A percentile compares a stretch with the other conserved stretches of the same genome.
phyloP scores from a whole-genome alignment of 2,888 invertebrate species.

The Scaptomyza parva region DNA sequence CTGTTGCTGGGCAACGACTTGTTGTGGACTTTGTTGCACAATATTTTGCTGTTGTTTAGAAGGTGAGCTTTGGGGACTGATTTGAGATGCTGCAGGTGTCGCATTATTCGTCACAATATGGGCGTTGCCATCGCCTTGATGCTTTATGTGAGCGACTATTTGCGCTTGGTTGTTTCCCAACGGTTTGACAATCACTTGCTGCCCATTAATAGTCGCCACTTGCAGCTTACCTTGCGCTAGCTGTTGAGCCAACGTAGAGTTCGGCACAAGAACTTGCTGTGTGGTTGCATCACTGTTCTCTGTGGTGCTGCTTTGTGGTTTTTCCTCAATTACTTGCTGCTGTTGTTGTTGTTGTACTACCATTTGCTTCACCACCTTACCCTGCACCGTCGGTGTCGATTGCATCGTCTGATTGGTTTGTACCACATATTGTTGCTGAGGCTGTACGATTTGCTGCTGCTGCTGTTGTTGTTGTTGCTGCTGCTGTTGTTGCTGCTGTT shows the following conservation, averaged over 20 bases:
- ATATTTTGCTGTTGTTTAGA: slow-evolving; percentile 50
- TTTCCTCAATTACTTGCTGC: slow-evolving; percentile 62
- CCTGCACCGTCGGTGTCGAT: slow-evolving; percentile 60
- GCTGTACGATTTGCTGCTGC: slow-evolving; percentile 72
- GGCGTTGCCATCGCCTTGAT: slow-evolving; percentile 86
- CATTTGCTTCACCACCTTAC: slow-evolving; percentile 75
- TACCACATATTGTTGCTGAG: slow-evolving; percentile 78
- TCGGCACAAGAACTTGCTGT: slow-evolving; percentile 91
- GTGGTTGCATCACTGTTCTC: slow-evolving; percentile 66
- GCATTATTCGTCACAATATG: slow-evolving; percentile 83
- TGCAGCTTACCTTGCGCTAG: slow-evolving; percentile 93
- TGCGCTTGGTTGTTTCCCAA: slow-evolving; percentile 92
- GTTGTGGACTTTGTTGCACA: slow-evolving; percentile 43
- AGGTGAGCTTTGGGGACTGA: slow-evolving; percentile 66
- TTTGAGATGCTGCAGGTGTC: slow-evolving; percentile 72
- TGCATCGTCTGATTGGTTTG: slow-evolving; percentile 69
- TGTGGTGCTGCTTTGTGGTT: slow-evolving; percentile 80
- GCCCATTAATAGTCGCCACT: slow-evolving; percentile 93
- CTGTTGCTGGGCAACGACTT: slow-evolving; percentile 51
- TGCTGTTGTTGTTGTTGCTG: slow-evolving; percentile 19
- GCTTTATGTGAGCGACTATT: slow-evolving; percentile 90
- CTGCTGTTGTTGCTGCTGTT: slow-evolving; percentile 62
- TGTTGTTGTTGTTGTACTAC: slow-evolving; percentile 70
- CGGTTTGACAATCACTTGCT: slow-evolving; percentile 92
- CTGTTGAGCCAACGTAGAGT: slow-evolving; percentile 91